These are phyloP conservation scores for Ectropis crepuscularia DNA, from an alignment of 2,888 invertebrate genomes.

Conservation along the genomic window DNA sequence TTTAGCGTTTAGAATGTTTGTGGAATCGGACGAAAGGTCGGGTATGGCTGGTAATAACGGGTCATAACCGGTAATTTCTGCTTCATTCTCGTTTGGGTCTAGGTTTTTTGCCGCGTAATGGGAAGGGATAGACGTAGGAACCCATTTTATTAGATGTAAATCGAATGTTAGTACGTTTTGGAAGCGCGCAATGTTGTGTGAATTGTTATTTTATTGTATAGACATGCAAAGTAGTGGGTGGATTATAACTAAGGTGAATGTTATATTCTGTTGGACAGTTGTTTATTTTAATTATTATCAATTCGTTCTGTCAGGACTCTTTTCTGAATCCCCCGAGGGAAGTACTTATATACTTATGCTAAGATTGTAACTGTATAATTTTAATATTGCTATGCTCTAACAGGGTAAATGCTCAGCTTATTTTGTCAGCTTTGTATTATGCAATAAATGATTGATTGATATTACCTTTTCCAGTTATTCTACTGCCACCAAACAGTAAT, in stretches of 20 bases:
- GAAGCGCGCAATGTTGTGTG: slow-evolving; percentile 2
- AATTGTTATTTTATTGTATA: slow-evolving; percentile 4
- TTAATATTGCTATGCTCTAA: too few species aligned
- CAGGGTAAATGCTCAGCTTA: too few species aligned
- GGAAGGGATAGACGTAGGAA: slow-evolving; percentile 10
- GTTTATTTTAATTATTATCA: background rate
- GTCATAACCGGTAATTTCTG: slow-evolving; percentile 21
- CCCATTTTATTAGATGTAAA: slow-evolving; percentile 7
- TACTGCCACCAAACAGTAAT: too few species aligned
- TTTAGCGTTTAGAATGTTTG: slow-evolving; percentile 46
- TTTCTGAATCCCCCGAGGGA: too few species aligned
- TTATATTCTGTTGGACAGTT: background rate
- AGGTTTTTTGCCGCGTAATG: slow-evolving; percentile 25
- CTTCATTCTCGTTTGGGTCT: slow-evolving; percentile 17
- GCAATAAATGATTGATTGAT: too few species aligned
- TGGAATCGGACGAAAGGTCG: slow-evolving; percentile 31
- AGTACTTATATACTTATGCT: too few species aligned
- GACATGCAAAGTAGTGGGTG: background rate
- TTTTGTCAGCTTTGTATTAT: too few species aligned
- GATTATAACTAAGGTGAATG: background rate
- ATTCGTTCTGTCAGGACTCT: background rate
- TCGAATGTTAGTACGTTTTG: background rate
- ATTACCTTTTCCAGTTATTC: too few species aligned
- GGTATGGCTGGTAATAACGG: slow-evolving; percentile 22
- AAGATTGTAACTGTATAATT: too few species aligned